These are phyloP conservation scores for Eupsittula cactorum DNA, from an alignment of 2,113 vertebrate species.

Conservation along the genomic window DNA sequence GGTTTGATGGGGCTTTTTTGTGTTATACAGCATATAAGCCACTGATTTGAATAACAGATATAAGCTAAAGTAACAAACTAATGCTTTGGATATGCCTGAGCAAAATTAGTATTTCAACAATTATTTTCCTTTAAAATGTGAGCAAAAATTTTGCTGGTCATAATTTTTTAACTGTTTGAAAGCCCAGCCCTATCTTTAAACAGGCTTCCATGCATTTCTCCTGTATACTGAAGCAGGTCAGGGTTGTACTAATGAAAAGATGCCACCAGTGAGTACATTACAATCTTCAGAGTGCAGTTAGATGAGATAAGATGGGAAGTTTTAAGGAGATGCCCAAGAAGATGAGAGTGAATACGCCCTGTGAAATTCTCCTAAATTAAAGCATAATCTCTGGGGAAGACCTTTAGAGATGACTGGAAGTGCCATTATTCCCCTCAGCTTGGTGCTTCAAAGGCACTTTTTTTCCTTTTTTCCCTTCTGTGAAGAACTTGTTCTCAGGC, in stretches of 20 bases:
- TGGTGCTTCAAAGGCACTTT: slow-evolving; percentile 54
- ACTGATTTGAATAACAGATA: accelerated
- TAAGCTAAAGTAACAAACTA: neutral
- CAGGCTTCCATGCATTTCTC: neutral
- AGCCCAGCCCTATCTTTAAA: neutral
- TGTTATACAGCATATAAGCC: neutral
- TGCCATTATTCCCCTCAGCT: slow-evolving; percentile 63
- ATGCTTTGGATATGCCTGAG: neutral
- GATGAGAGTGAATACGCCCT: neutral
- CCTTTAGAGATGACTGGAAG: slow-evolving; percentile 35
- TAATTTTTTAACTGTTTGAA: neutral
- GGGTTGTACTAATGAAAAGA: neutral
- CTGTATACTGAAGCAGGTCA: neutral
- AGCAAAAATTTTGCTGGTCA: neutral
- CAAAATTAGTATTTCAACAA: neutral
- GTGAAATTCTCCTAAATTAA: slow-evolving; percentile 46
- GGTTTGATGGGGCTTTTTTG: neutral
- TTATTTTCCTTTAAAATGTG: neutral
- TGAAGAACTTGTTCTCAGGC: slow-evolving; percentile 23
- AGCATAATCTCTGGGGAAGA: slow-evolving; percentile 44
- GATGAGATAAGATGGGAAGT: neutral
- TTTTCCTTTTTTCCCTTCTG: neutral
- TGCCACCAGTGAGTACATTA: neutral
- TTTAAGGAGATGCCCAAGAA: neutral
- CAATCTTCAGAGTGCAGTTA: accelerated